Evolutionary conservation across 2,797 vertebrate genomes (phyloP).

Genomic region (Vireo griseus): DNA sequence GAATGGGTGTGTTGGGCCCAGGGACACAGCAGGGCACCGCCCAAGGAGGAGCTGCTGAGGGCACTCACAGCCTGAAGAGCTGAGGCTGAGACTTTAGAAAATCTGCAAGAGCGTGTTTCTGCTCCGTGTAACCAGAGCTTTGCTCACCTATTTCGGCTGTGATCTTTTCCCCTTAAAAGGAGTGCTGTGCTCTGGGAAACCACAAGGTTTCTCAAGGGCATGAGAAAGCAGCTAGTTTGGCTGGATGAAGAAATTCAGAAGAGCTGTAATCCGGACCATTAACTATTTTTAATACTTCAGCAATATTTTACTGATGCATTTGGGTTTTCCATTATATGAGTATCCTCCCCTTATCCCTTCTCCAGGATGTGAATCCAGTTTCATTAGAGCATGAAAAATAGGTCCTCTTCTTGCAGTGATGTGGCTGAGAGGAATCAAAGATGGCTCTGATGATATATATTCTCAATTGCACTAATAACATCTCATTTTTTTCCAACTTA

Average conservation of each 20-base stretch:
- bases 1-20: not conserved
- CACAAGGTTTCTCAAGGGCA: not conserved
- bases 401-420: not conserved
- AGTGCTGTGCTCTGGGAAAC: not conserved
- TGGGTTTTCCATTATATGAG: not conserved
- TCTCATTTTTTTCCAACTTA: not conserved
- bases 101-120: not conserved
- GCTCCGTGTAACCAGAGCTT: not conserved
- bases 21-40: fast-evolving
- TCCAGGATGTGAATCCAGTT: not conserved
- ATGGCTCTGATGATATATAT: not conserved
- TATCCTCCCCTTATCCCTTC: not conserved
- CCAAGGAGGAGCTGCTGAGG: not conserved
- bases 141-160: not conserved
- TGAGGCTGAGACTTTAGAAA: not conserved
- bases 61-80: not conserved
- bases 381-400: slow-evolving; percentile 7
- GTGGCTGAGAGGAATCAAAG: slow-evolving; percentile 14
- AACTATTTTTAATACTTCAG: slow-evolving; percentile 30
- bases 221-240: not conserved
- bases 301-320: not conserved
- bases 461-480: slow-evolving; percentile 29
- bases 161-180: not conserved
- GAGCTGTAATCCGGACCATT: not conserved
- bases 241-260: not conserved